Evolutionary conservation across 2,797 vertebrate species (phyloP).

Genomic region (Sebastes hopkinsi): DNA sequence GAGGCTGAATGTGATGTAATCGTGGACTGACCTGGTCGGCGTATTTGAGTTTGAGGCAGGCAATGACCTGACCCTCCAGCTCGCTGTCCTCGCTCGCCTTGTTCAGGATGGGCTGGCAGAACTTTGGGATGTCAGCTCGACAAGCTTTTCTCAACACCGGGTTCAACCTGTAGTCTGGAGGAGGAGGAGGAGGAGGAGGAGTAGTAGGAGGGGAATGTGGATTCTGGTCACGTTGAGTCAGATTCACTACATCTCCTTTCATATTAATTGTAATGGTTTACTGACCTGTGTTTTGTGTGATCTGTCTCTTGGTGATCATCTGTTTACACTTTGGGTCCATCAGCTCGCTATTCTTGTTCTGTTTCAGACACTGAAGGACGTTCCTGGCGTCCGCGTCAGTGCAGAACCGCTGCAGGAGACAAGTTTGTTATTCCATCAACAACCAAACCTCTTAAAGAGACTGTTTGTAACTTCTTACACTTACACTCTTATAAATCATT

Average conservation of each 20-base stretch:
- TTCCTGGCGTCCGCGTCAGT: conserved; percentile 91
- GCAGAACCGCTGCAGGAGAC: conserved; percentile 88
- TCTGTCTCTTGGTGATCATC: conserved; percentile 98
- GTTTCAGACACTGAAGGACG: conserved; percentile 94
- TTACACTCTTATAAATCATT: no score
- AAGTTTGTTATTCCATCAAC: not conserved
- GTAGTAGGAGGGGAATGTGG: not conserved
- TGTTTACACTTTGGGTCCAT: conserved; percentile 99
- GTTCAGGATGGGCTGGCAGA: conserved; percentile 91
- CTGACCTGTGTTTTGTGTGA: conserved; percentile 94
- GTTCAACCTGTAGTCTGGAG: conserved; percentile 93
- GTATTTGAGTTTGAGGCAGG: conserved; percentile 95
- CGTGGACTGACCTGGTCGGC: conserved; percentile 88
- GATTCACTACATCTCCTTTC: not conserved
- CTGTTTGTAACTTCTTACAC: no score
- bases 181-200: not conserved
- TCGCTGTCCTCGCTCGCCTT: conserved; percentile 92
- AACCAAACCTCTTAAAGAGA: not conserved
- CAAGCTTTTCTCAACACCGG: conserved; percentile 94
- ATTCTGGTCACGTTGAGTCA: not conserved
- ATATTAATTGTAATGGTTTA: not conserved
- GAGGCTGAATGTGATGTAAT: accelerated
- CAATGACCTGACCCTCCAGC: conserved; percentile 94
- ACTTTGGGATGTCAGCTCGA: conserved; percentile 97
- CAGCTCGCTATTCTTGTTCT: conserved; percentile 97